Evolutionary conservation across 2,113 vertebrate species (phyloP).

Genomic region (Blennius ocellaris): DNA sequence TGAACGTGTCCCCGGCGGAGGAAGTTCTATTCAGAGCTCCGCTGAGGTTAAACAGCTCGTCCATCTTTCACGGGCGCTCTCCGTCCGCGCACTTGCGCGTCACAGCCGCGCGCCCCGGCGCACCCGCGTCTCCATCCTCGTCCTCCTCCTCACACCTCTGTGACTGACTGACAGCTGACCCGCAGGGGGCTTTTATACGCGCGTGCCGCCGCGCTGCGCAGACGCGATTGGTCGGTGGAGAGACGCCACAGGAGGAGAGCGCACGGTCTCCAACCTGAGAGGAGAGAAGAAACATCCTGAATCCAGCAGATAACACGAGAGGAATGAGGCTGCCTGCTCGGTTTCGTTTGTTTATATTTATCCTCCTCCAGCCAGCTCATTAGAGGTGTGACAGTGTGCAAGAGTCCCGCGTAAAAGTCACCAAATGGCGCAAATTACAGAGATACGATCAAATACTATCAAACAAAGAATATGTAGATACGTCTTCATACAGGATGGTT

Average conservation of each 20-base stretch:
- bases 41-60: constrained; percentile 75
- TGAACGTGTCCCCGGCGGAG: constrained; percentile 53
- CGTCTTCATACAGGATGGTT: too few species aligned
- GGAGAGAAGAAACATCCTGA: background rate
- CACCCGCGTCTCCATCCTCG: background rate
- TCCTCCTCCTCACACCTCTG: constrained; percentile 11
- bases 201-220: constrained; percentile 42
- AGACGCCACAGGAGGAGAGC: constrained; percentile 2
- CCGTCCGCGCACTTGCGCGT: background rate
- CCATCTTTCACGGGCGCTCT: constrained; percentile 69
- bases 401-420: background rate
- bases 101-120: background rate
- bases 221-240: constrained; percentile 62
- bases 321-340: background rate
- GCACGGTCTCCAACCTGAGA: background rate
- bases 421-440: too few species aligned
- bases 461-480: too few species aligned
- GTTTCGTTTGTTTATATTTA: background rate
- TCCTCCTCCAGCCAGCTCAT: background rate
- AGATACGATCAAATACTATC: too few species aligned
- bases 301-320: background rate
- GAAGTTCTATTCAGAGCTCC: constrained; percentile 64
- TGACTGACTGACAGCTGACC: constrained; percentile 19
- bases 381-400: background rate
- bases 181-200: constrained; percentile 67